Evolutionary conservation across 2,797 vertebrate species (phyloP).

Genomic region (Bradypus variegatus): DNA sequence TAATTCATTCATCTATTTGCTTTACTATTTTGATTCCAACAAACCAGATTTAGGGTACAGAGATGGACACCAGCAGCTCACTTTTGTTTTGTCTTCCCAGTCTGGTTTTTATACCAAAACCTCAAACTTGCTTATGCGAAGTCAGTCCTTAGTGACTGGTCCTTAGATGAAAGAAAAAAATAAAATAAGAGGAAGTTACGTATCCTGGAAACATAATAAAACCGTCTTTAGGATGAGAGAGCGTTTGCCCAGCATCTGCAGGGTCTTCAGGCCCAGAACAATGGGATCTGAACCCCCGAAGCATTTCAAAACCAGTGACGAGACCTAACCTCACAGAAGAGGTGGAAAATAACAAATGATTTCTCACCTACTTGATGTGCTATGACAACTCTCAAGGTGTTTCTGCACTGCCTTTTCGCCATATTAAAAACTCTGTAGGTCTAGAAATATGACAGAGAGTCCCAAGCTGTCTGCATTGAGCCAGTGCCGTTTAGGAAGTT

Average conservation of each 20-base stretch:
- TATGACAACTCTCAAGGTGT: fast-evolving
- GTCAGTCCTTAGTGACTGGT: not conserved
- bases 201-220: not conserved
- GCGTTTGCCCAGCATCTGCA: not conserved
- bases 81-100: not conserved
- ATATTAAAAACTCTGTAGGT: fast-evolving
- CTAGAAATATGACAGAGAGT: not conserved
- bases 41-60: not conserved
- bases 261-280: fast-evolving
- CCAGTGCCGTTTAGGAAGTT: not conserved
- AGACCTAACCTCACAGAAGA: not conserved
- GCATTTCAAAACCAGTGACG: not conserved
- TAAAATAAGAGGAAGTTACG: not conserved
- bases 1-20: no score
- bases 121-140: not conserved
- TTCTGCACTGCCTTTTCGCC: not conserved
- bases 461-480: no score
- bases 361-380: not conserved
- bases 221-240: not conserved
- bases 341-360: no score
- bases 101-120: not conserved
- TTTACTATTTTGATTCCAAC: not conserved
- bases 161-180: not conserved
- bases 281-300: not conserved
- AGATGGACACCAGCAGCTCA: no score